Evolutionary conservation across 2,797 vertebrate species (phyloP).

Genomic region (Mallotus villosus): DNA sequence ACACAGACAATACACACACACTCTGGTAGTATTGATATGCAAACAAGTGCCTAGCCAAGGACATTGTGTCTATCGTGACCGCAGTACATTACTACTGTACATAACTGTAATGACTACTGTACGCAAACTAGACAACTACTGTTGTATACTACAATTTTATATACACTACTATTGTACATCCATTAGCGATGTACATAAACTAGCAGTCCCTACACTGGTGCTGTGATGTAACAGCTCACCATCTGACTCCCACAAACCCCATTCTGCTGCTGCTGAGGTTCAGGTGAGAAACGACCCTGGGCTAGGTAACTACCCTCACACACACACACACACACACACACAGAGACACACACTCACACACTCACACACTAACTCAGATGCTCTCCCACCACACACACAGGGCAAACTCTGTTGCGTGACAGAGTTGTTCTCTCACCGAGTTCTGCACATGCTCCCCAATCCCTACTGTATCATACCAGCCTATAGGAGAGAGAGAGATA

Average conservation of each 20-base stretch:
- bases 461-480: not conserved
- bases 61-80: too few relatives aligned
- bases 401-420: not conserved
- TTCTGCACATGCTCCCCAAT: not conserved
- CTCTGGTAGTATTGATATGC: not conserved
- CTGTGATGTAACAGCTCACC: not conserved
- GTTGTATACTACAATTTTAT: not conserved
- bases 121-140: too few relatives aligned
- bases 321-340: not conserved
- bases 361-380: not conserved
- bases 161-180: not conserved
- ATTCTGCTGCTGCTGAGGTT: not conserved
- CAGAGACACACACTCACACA: slow-evolving; percentile 1
- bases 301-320: not conserved
- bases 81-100: too few relatives aligned
- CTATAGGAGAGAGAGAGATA: not conserved
- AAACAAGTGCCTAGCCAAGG: too few relatives aligned
- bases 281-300: too few relatives aligned
- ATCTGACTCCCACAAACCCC: too few relatives aligned
- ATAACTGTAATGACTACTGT: too few relatives aligned
- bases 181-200: too few relatives aligned
- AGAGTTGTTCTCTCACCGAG: not conserved
- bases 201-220: not conserved
- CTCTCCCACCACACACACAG: not conserved
- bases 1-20: not conserved